These are phyloP conservation scores for Epinephelus malabaricus DNA, from an alignment of 2,797 vertebrate genomes.

Conservation along the genomic window DNA sequence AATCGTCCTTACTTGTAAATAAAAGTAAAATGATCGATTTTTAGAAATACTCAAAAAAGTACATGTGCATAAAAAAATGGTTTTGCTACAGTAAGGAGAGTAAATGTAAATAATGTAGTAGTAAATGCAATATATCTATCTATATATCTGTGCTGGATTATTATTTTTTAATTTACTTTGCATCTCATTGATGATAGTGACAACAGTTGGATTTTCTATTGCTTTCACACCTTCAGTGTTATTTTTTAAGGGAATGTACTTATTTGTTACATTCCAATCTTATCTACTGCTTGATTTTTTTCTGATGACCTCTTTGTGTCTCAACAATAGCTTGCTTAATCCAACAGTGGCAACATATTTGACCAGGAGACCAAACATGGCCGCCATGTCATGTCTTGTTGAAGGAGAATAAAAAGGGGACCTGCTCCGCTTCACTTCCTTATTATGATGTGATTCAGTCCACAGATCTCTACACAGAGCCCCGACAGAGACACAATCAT, in stretches of 20 bases:
- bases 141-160: neutral
- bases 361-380: constrained; percentile 79
- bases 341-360: constrained; percentile 75
- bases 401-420: constrained; percentile 76
- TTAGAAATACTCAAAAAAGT: too few relatives aligned
- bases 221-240: neutral
- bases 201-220: neutral
- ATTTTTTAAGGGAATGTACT: neutral
- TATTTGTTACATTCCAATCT: constrained; percentile 17
- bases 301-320: constrained; percentile 58
- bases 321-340: constrained; percentile 68
- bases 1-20: too few relatives aligned
- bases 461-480: constrained; percentile 82
- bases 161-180: neutral
- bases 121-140: too few relatives aligned
- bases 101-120: too few relatives aligned
- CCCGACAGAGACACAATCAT: constrained; percentile 89
- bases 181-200: neutral
- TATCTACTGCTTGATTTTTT: constrained; percentile 43
- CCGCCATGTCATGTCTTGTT: constrained; percentile 80
- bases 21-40: too few relatives aligned
- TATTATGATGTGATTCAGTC: constrained; percentile 89
- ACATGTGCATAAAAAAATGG: too few relatives aligned
- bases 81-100: too few relatives aligned
- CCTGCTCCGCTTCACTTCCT: constrained; percentile 83